Percentiles rank a stretch among this genome's conserved stretches.
Evolutionary conservation across 2,797 vertebrate genomes (phyloP).

Genomic region (Chaunax sp.): DNA sequence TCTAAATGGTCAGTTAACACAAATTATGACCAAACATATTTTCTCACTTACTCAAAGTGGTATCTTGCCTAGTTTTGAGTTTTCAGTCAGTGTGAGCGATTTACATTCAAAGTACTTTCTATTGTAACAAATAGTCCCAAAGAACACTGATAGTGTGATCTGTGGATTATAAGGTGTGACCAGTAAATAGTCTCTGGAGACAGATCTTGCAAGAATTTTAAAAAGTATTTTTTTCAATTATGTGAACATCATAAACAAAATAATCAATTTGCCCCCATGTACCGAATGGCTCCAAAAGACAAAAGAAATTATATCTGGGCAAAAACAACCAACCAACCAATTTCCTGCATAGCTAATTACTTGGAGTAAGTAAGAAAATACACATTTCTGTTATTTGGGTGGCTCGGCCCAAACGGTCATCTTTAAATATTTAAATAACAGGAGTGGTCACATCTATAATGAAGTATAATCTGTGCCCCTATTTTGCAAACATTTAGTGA

Average conservation of each 20-base stretch:
- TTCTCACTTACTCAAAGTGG: background rate
- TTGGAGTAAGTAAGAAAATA: background rate
- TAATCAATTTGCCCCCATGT: background rate
- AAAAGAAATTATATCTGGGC: background rate
- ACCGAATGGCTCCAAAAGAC: background rate
- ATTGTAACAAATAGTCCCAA: background rate
- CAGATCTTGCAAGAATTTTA: background rate
- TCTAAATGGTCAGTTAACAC: conserved; percentile 10
- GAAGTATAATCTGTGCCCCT: background rate
- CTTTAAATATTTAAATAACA: background rate
- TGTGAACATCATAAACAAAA: background rate
- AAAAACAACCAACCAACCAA: background rate
- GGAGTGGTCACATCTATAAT: background rate
- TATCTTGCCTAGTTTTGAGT: background rate
- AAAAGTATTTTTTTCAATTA: background rate
- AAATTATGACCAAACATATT: conserved; percentile 7
- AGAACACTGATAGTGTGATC: background rate
- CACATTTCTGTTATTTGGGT: background rate
- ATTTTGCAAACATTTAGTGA: background rate
- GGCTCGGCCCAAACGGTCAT: background rate
- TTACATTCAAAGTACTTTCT: background rate
- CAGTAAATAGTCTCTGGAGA: too few relatives aligned
- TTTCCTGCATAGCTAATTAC: background rate
- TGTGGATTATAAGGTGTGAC: too few relatives aligned
- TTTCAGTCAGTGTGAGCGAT: background rate